A percentile compares a stretch with the other conserved stretches of the same genome.
Evolutionary conservation across 1,140 invertebrate genomes (phyloP).

Genomic region (Elymnias hypermnestra): DNA sequence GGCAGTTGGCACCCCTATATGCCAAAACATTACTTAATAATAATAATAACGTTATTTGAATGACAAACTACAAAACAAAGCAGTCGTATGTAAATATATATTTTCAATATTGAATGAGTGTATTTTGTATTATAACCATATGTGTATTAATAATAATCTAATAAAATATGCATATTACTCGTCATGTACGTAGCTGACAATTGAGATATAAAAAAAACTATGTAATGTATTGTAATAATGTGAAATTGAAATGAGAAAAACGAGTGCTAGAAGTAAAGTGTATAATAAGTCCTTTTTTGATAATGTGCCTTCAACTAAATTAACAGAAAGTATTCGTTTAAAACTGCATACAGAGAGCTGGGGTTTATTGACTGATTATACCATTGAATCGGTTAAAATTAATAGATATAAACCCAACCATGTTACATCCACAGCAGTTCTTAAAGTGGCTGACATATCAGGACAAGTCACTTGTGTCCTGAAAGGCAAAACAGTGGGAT

Average conservation of each 20-base stretch:
- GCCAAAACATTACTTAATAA: neutral
- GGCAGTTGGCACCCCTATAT: neutral
- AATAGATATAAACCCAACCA: constrained; percentile 30
- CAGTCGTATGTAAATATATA: too few species aligned
- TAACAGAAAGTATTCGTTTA: constrained; percentile 43
- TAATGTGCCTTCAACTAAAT: constrained; percentile 38
- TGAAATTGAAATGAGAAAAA: constrained; percentile 8
- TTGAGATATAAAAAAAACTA: neutral
- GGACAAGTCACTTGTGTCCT: constrained; percentile 54
- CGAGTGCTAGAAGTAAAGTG: constrained; percentile 8
- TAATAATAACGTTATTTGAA: neutral
- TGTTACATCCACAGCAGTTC: constrained; percentile 39
- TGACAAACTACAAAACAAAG: too few species aligned
- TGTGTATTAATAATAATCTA: too few species aligned
- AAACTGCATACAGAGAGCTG: constrained; percentile 44
- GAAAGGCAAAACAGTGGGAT: constrained; percentile 40
- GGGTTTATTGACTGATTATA: constrained; percentile 54
- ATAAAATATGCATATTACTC: too few species aligned
- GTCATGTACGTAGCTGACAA: too few species aligned
- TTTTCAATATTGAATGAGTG: too few species aligned
- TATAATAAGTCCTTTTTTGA: constrained; percentile 30
- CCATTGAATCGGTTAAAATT: constrained; percentile 65
- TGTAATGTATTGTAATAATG: neutral
- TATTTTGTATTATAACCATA: too few species aligned
- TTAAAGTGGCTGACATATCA: constrained; percentile 47